These are phyloP conservation scores for Coecobrya sp. DNA, from an alignment of 2,888 invertebrate genomes.

Conservation along the genomic window DNA sequence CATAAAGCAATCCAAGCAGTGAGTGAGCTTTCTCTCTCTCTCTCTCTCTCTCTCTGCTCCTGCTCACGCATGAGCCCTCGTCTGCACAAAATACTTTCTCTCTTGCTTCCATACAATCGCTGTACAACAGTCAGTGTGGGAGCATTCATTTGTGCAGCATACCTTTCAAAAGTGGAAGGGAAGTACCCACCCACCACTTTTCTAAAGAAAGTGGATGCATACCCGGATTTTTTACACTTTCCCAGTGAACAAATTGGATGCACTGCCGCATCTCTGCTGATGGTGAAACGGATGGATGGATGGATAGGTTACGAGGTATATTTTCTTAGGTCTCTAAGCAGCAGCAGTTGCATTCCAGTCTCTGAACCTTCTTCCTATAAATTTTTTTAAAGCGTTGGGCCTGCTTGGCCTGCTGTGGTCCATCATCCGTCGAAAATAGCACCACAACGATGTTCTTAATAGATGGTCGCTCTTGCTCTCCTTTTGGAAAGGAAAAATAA, in stretches of 20 bases:
- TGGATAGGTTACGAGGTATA: constrained; percentile 23
- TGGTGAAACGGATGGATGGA: constrained; percentile 20
- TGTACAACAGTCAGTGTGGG: background rate
- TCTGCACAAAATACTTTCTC: background rate
- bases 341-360: background rate
- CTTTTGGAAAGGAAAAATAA: constrained; percentile 37
- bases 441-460: background rate
- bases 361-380: background rate
- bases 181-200: background rate
- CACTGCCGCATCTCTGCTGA: background rate
- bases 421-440: constrained; percentile 2
- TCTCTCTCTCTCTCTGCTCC: no score
- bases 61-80: constrained; percentile 48
- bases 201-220: background rate
- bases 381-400: background rate
- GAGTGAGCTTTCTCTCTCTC: background rate
- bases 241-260: background rate
- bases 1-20: constrained; percentile 10
- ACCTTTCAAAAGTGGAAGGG: background rate
- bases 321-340: background rate
- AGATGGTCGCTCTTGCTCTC: background rate
- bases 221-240: background rate
- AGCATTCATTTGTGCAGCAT: background rate
- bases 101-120: background rate
- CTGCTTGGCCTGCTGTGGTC: background rate